A percentile compares a stretch with the other conserved stretches of the same genome.
Evolutionary conservation across 2,113 vertebrate species (phyloP).

Genomic region (Pomatorhinus ruficollis): DNA sequence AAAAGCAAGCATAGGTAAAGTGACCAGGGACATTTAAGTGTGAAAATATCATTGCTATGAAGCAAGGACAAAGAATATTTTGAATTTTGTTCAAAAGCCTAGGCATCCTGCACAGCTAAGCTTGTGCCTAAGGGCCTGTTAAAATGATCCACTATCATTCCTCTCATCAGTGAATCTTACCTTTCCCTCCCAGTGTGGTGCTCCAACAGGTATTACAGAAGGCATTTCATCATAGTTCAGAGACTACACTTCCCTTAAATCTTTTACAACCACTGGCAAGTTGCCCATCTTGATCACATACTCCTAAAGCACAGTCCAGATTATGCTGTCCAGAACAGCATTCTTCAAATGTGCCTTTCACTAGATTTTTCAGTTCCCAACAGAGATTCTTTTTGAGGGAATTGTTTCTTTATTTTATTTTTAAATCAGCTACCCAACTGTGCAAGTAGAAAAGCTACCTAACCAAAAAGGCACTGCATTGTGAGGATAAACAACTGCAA

Average conservation of each 20-base stretch:
- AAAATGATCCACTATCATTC: background rate
- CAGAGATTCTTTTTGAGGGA: background rate
- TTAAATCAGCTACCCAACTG: background rate
- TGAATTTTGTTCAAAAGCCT: background rate
- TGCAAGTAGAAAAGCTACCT: background rate
- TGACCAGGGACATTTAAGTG: background rate
- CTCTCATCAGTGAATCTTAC: background rate
- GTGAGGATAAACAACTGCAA: background rate
- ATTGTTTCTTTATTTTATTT: background rate
- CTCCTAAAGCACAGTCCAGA: background rate
- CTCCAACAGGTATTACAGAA: background rate
- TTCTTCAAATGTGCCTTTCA: background rate
- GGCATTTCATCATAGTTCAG: background rate
- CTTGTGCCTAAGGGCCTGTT: background rate
- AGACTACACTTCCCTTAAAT: background rate
- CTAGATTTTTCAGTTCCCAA: background rate
- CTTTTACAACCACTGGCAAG: background rate
- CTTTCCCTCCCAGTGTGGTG: background rate
- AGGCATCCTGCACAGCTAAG: background rate
- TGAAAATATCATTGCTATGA: background rate
- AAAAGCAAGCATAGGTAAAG: background rate
- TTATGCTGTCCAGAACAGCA: background rate
- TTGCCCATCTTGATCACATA: background rate
- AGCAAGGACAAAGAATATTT: background rate
- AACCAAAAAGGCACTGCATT: background rate